phyloP scores from a whole-genome alignment of 2,113 vertebrate genomes.

The Neofelis nebulosa region DNA sequence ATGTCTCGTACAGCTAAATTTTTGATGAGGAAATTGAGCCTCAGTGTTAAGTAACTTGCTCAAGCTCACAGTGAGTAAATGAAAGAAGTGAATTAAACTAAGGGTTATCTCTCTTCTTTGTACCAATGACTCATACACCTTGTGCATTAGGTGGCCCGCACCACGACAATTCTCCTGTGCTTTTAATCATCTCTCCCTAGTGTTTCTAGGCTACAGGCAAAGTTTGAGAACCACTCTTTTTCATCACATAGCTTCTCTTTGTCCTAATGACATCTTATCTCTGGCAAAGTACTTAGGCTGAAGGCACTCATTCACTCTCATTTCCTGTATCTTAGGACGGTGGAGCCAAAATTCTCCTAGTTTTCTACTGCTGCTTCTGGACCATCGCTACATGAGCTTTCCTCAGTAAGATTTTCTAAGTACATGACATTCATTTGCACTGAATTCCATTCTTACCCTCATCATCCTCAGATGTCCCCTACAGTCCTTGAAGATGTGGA shows the following conservation, averaged over 20 bases:
- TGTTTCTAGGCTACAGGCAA: background rate
- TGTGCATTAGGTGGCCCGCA: background rate
- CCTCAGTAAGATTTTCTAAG: background rate
- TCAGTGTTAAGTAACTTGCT: background rate
- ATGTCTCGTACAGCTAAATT: background rate
- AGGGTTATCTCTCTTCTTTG: background rate
- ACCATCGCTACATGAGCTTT: background rate
- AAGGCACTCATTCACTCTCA: background rate
- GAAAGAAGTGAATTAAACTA: background rate
- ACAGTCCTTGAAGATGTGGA: background rate
- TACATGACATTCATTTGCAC: background rate
- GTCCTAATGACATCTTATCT: background rate
- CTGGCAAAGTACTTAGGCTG: background rate
- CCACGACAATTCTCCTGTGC: background rate
- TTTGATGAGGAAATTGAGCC: background rate
- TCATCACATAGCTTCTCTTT: background rate
- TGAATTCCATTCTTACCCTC: background rate
- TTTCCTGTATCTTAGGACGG: background rate
- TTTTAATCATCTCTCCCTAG: background rate
- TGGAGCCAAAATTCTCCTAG: background rate
- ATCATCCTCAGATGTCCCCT: background rate
- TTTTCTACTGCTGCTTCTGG: background rate
- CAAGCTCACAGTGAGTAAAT: background rate
- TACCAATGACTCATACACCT: background rate
- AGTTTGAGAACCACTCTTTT: background rate